Conservation (phyloP, 2,113 vertebrate genomes). For the Crotalus tigris region DNA sequence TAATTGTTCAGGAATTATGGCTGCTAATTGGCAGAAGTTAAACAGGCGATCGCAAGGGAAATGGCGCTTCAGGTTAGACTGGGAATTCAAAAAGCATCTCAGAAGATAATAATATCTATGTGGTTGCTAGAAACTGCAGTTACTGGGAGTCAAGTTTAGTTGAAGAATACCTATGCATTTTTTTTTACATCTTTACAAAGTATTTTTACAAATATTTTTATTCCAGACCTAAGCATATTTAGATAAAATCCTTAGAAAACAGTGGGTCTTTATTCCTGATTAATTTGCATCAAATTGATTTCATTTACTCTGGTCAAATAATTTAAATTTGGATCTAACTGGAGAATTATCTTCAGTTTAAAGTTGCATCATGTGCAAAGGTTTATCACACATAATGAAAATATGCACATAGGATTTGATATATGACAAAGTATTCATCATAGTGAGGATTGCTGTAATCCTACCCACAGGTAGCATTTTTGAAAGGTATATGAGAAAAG, state of each 20-base stretch:
- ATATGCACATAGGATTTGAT: neutral
- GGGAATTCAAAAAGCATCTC: neutral
- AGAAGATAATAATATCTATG: neutral
- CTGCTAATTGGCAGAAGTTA: neutral
- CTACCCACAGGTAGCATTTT: neutral
- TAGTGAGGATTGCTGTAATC: neutral
- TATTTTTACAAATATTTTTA: neutral
- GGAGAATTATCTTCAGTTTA: neutral
- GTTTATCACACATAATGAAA: neutral
- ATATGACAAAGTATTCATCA: neutral
- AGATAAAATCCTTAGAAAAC: neutral
- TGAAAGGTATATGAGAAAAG: neutral
- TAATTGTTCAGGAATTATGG: neutral
- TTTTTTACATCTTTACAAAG: neutral
- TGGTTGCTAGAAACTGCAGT: neutral
- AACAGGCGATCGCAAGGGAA: neutral
- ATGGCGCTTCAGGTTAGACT: neutral
- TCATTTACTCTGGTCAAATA: neutral
- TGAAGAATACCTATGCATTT: neutral
- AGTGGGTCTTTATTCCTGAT: neutral
- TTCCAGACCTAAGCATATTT: neutral
- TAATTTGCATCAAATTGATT: neutral
- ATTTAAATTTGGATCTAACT: neutral
- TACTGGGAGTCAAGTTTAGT: neutral
- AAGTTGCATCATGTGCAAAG: neutral